Evolutionary conservation across 2,113 vertebrate genomes (phyloP).

Genomic region (Neodontobutis hainanensis): DNA sequence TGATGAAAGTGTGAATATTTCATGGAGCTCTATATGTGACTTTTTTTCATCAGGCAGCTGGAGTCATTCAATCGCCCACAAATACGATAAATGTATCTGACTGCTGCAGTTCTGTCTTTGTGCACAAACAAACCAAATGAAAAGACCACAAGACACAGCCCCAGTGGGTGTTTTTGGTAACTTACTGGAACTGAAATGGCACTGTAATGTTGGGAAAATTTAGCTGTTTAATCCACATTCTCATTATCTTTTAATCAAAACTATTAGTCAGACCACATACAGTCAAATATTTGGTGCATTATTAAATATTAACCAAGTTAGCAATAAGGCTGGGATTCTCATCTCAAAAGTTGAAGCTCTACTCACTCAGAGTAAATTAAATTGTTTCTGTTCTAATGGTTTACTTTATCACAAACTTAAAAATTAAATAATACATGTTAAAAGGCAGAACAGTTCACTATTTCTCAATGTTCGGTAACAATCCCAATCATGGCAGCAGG

Average conservation of each 20-base stretch:
- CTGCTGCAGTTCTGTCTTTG: neutral
- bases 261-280: conserved; percentile 2
- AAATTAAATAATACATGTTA: too few species aligned
- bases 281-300: neutral
- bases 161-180: neutral
- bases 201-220: neutral
- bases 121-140: neutral
- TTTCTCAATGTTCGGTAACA: too few species aligned
- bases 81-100: neutral
- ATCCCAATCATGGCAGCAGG: too few species aligned
- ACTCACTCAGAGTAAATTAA: too few species aligned
- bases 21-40: neutral
- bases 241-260: neutral
- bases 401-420: too few species aligned
- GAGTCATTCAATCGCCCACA: conserved; percentile 3
- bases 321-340: neutral
- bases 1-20: neutral
- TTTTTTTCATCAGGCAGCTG: conserved; percentile 14
- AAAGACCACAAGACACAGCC: conserved; percentile 1
- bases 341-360: neutral
- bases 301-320: neutral
- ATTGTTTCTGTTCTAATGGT: too few species aligned
- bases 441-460: too few species aligned
- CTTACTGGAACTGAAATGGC: neutral
- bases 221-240: too few species aligned